Evolutionary conservation across 2,888 invertebrate genomes (phyloP).

Genomic region (Caenorhabditis sp.): DNA sequence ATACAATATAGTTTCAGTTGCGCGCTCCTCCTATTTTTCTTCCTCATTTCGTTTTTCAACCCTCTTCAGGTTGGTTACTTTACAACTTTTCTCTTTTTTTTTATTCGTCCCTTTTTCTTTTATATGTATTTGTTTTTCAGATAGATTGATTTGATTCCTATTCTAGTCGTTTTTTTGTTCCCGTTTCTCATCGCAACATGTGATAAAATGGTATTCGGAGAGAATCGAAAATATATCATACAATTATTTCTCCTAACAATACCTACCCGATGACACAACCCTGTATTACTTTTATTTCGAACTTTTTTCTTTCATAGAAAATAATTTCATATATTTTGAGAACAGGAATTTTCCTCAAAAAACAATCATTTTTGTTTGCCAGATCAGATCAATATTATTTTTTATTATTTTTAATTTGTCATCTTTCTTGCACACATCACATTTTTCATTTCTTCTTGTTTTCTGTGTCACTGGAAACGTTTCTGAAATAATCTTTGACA

Average conservation of each 20-base stretch:
- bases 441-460: background rate
- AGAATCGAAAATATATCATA: background rate
- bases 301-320: background rate
- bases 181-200: background rate
- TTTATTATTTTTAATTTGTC: background rate
- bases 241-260: no score
- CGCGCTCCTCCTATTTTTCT: background rate
- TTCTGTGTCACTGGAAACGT: background rate
- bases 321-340: background rate
- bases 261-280: background rate
- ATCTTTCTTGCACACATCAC: background rate
- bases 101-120: background rate
- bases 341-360: background rate
- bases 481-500: background rate
- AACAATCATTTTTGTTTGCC: background rate
- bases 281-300: background rate
- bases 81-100: background rate
- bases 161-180: background rate
- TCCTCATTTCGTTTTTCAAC: background rate
- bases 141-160: background rate
- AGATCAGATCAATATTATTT: background rate
- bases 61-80: background rate
- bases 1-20: background rate
- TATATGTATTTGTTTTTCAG: background rate
- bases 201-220: background rate